phyloP scores from a whole-genome alignment of 1,140 invertebrate species.

The Trinorchestia longiramus region DNA sequence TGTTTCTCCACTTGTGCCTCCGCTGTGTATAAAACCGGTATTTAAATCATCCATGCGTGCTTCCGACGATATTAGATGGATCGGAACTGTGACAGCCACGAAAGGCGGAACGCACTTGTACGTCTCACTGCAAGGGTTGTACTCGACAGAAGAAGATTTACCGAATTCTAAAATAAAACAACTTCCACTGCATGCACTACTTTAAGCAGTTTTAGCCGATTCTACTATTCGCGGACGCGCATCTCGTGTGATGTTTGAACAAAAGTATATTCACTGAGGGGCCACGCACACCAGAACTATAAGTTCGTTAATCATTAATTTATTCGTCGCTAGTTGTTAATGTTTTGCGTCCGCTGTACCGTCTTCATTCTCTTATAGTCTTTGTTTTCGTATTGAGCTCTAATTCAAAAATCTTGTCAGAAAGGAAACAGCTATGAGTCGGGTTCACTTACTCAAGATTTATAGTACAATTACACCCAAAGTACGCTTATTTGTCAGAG shows the following conservation, averaged over 20 bases:
- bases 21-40: conserved; percentile 47
- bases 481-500: background rate
- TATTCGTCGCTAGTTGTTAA: background rate
- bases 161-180: background rate
- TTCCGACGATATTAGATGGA: conserved; percentile 54
- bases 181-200: background rate
- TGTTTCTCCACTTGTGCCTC: conserved; percentile 44
- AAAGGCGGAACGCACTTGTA: conserved; percentile 29
- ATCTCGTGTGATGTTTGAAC: background rate
- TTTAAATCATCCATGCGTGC: conserved; percentile 54
- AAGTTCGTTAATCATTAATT: background rate
- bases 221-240: background rate
- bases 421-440: background rate
- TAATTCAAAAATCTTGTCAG: conserved; percentile 1
- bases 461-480: background rate
- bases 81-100: conserved; percentile 53
- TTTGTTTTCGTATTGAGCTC: background rate
- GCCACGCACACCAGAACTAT: background rate
- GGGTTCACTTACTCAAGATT: background rate
- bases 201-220: background rate
- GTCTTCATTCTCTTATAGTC: background rate
- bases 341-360: background rate
- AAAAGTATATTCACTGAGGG: background rate
- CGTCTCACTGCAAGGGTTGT: background rate
- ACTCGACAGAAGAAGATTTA: background rate